Evolutionary conservation across 2,888 invertebrate genomes (phyloP).

Genomic region (Troides helena): DNA sequence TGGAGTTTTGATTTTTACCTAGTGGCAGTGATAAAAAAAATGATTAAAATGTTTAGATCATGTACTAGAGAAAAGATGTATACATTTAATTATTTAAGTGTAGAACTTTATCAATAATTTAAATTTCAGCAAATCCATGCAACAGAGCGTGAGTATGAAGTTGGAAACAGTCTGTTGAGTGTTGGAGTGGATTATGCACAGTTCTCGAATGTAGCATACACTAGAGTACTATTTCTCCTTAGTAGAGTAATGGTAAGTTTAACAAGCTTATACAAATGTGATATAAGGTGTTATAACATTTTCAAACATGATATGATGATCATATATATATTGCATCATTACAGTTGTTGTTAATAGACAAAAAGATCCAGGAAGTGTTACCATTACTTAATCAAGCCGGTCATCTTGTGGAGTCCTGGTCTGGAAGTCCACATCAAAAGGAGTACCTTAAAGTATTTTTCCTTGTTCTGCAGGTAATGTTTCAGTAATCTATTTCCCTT

Average conservation of each 20-base stretch:
- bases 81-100: too few species aligned
- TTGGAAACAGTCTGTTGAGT: conserved; percentile 93
- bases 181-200: conserved; percentile 98
- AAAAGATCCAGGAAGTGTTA: conserved; percentile 95
- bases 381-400: conserved; percentile 93
- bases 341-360: conserved; percentile 94
- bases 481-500: too few species aligned
- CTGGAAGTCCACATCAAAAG: conserved; percentile 93
- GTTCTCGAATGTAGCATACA: conserved; percentile 94
- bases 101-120: not conserved
- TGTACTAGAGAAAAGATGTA: too few species aligned
- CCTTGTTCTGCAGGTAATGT: conserved; percentile 90
- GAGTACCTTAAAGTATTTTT: conserved; percentile 98
- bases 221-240: conserved; percentile 94
- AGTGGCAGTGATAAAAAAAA: too few species aligned
- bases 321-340: conserved; percentile 41
- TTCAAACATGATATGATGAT: not conserved
- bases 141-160: conserved; percentile 93
- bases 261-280: not conserved
- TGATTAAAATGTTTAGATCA: too few species aligned
- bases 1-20: too few species aligned
- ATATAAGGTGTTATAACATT: not conserved
- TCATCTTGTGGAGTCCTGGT: conserved; percentile 94
- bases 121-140: conserved; percentile 93
- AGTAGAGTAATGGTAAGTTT: conserved; percentile 94